Percentiles rank a stretch among this genome's conserved stretches.
Conservation (phyloP, 1,140 invertebrate species). For the Popillia japonica region DNA sequence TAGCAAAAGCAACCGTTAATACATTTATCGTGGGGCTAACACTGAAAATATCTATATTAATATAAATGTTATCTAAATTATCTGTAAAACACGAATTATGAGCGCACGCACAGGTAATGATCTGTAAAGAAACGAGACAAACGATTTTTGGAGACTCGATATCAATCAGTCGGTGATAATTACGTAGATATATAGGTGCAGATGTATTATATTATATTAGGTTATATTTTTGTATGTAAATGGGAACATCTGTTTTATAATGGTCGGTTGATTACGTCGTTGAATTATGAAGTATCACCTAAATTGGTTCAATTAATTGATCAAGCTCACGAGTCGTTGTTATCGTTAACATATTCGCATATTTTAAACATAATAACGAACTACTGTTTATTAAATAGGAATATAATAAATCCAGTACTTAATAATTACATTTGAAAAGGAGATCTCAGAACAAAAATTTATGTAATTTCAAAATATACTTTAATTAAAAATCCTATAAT, state of each 20-base stretch:
- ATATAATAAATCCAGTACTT: too few relatives aligned
- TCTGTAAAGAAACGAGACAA: not conserved
- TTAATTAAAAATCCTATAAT: not conserved
- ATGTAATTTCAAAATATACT: too few relatives aligned
- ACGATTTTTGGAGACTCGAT: not conserved
- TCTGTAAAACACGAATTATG: not conserved
- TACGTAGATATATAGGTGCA: not conserved
- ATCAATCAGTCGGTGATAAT: not conserved
- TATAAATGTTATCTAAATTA: not conserved
- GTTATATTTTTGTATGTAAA: slow-evolving; percentile 3
- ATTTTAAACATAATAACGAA: too few relatives aligned
- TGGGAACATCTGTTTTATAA: not conserved
- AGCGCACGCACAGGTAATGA: not conserved
- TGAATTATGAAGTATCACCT: not conserved
- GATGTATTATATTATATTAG: not conserved
- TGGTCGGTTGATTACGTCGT: not conserved
- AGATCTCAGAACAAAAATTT: too few relatives aligned
- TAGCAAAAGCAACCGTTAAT: not conserved
- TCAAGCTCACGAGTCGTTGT: not conserved
- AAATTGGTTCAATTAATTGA: not conserved
- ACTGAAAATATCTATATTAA: not conserved
- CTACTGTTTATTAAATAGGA: too few relatives aligned
- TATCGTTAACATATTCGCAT: not conserved
- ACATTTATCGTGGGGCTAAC: not conserved
- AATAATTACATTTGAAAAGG: too few relatives aligned